phyloP scores from a whole-genome alignment of 2,113 vertebrate species.

The Peucedramus taeniatus region DNA sequence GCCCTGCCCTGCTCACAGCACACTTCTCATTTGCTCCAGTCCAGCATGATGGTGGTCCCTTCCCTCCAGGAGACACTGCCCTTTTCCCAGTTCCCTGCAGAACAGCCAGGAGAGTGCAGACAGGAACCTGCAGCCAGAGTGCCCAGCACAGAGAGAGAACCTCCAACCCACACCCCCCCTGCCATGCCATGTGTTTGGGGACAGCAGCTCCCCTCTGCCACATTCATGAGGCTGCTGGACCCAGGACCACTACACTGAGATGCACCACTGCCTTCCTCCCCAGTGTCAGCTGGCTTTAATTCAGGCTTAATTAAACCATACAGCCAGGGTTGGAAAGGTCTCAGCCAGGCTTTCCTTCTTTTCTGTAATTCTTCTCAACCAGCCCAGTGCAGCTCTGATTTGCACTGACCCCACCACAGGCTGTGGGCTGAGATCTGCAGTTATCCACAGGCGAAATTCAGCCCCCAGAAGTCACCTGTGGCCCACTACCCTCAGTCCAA shows the following conservation, averaged over 20 bases:
- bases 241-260: neutral
- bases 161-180: neutral
- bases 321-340: neutral
- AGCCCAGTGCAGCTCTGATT: neutral
- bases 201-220: neutral
- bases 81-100: neutral
- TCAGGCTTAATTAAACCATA: neutral
- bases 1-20: neutral
- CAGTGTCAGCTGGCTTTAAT: neutral
- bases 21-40: neutral
- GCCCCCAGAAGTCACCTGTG: neutral
- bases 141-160: neutral
- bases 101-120: neutral
- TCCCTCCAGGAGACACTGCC: neutral
- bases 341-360: neutral
- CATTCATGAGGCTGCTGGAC: neutral
- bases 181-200: neutral
- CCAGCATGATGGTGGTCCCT: neutral
- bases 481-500: neutral
- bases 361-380: neutral
- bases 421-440: neutral
- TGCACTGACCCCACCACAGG: neutral
- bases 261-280: neutral
- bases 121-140: neutral
- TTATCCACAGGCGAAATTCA: neutral